Conservation (phyloP, 2,113 vertebrate species). For the Hyperopisus bebe region DNA sequence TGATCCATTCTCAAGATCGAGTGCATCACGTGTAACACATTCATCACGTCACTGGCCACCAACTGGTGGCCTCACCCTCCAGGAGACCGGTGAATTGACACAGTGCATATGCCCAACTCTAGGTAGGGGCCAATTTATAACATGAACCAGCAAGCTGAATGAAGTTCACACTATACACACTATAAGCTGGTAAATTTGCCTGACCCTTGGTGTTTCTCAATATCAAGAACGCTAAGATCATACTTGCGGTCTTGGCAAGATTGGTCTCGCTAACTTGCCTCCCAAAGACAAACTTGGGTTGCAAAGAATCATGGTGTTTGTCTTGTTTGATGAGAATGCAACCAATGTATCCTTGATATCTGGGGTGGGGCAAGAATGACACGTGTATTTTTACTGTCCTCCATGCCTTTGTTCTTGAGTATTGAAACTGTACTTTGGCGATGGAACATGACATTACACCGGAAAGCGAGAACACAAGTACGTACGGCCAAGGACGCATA, state of each 20-base stretch:
- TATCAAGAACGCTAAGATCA: neutral
- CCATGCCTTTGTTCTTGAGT: neutral
- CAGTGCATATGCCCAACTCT: neutral
- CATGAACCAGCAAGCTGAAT: neutral
- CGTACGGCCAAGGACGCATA: neutral
- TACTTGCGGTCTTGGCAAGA: neutral
- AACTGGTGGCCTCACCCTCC: neutral
- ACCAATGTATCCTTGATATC: neutral
- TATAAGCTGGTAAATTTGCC: neutral
- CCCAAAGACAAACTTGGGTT: neutral
- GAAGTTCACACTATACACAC: neutral
- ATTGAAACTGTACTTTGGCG: neutral
- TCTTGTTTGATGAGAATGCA: neutral
- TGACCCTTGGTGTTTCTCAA: neutral
- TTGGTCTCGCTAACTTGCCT: neutral
- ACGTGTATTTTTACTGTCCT: neutral
- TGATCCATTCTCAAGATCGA: neutral
- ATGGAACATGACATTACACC: neutral
- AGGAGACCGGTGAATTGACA: neutral
- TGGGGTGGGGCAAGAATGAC: neutral
- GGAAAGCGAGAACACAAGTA: neutral
- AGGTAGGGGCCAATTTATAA: neutral
- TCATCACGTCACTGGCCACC: neutral
- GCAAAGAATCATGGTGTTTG: neutral
- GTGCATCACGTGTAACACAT: neutral